phyloP scores from a whole-genome alignment of 2,888 invertebrate species.

The Ochlodes sylvanus region DNA sequence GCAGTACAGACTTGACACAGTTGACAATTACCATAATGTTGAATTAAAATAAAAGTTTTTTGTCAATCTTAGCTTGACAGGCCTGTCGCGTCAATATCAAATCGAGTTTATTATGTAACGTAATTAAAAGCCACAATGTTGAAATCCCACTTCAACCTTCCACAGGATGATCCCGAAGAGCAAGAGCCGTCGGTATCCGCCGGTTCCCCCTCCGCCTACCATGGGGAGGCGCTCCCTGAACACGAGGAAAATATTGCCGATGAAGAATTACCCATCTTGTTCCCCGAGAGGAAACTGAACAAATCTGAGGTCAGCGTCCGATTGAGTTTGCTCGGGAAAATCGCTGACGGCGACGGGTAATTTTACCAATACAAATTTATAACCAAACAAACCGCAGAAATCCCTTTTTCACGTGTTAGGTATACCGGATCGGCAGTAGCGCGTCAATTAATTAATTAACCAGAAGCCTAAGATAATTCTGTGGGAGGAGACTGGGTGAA shows the following conservation, averaged over 20 bases:
- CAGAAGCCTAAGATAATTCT: no score
- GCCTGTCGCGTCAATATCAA: no score
- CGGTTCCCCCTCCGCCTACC: no score
- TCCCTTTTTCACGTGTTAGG: no score
- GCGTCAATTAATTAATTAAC: no score
- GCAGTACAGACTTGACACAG: no score
- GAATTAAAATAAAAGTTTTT: no score
- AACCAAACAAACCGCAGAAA: background rate
- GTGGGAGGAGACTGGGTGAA: no score
- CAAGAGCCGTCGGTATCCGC: background rate
- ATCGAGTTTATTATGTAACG: no score
- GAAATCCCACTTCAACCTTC: conserved; percentile 64
- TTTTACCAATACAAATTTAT: background rate
- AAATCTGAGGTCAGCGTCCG: conserved; percentile 63
- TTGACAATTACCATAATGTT: no score
- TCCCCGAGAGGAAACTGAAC: conserved; percentile 53
- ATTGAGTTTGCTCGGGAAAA: conserved; percentile 75
- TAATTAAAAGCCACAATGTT: conserved; percentile 53
- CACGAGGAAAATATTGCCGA: conserved; percentile 43
- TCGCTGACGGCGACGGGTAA: conserved; percentile 77
- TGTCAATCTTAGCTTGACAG: no score
- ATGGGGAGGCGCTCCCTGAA: background rate
- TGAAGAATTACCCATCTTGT: conserved; percentile 41
- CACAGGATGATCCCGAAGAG: conserved; percentile 33
- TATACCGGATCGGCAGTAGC: no score